Base-by-base conservation (phyloP, 37 sponge, comb jelly and placozoan genomes). In the Halichondria panicea region DNA sequence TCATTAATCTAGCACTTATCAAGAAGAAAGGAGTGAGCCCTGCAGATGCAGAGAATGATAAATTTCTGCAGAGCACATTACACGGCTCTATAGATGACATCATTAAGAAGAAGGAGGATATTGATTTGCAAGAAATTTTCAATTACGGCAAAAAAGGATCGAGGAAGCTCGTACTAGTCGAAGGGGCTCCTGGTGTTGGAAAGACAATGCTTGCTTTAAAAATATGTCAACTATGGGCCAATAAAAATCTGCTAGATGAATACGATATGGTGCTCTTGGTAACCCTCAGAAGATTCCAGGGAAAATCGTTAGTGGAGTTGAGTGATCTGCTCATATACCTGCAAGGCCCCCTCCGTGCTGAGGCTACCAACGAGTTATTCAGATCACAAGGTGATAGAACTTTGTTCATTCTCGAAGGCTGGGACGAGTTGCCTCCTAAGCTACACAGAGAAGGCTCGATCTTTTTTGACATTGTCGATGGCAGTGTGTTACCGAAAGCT, bases 181-280 rank as follows among this genome's bases (percentile, higher is more conserved):
- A 79, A 41, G 79, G 79, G 8, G 66, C 79, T 18, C 79, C 79
- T 18, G 79, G 79, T 19, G 70, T 79, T 11, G 79, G 79, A 2
- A 79, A 69, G 60, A 68, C 69, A 1, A 69, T 68, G 70, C 60
- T 79, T n/a, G 79, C 79, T 13, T 21, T 67, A 43, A 56, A 79
- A 30, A 44, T 79, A 19, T 79, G 79, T 40, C 7, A 24, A 34
- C 36, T 43, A 27, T 79, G 79, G 79, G 79, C 59, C 13, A 27
- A 55, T 8, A 59, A 46, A 9, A 27, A 68, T 58, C 1, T 24
- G 38, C 44, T 68, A 4, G 13, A 28, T 2, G 59, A 79, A 55
- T 79, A 57, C 43, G 60, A 79, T 0, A 1, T 79, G 0, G 79
- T 79, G 18, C 25, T 79, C 25, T 32, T 79, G 39, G 68, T 77